A percentile compares a stretch with the other conserved stretches of the same genome.
phyloP scores from a whole-genome alignment of 2,888 invertebrate species.

The Euzetes globulus region DNA sequence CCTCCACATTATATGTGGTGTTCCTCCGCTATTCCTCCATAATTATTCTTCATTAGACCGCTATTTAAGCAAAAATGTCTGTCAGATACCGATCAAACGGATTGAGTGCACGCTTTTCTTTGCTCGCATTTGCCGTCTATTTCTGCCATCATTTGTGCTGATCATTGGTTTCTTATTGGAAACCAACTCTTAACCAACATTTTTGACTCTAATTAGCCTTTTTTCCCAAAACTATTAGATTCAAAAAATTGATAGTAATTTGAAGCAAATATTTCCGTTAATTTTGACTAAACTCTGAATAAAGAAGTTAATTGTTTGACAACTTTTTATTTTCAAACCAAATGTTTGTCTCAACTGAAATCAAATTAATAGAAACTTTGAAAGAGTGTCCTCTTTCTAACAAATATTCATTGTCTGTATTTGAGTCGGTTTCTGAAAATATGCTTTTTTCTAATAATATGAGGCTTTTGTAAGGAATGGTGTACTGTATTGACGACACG shows the following conservation, averaged over 20 bases:
- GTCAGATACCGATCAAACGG: background rate
- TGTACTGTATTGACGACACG: slow-evolving; percentile 8
- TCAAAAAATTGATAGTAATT: too few species aligned
- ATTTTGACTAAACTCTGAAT: too few species aligned
- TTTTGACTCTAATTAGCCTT: too few species aligned
- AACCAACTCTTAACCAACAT: too few species aligned
- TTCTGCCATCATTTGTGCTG: background rate
- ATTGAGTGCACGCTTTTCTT: slow-evolving; percentile 21
- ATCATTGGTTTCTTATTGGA: too few species aligned
- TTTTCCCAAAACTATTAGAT: too few species aligned
- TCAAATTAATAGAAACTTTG: too few species aligned
- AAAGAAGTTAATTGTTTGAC: too few species aligned
- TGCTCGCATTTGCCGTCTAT: background rate
- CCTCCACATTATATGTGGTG: slow-evolving; percentile 3
- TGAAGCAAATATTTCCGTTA: too few species aligned
- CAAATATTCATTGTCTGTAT: background rate
- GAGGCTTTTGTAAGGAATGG: background rate
- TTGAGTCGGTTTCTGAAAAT: background rate
- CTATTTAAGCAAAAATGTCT: slow-evolving; percentile 2
- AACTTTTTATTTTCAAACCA: too few species aligned
- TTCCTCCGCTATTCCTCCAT: background rate
- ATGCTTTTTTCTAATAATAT: background rate
- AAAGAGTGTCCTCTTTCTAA: too few species aligned
- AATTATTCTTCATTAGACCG: slow-evolving; percentile 23
- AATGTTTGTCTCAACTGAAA: too few species aligned